Evolutionary conservation across 1,140 invertebrate species (phyloP).

Genomic region (Caerostris extrusa): DNA sequence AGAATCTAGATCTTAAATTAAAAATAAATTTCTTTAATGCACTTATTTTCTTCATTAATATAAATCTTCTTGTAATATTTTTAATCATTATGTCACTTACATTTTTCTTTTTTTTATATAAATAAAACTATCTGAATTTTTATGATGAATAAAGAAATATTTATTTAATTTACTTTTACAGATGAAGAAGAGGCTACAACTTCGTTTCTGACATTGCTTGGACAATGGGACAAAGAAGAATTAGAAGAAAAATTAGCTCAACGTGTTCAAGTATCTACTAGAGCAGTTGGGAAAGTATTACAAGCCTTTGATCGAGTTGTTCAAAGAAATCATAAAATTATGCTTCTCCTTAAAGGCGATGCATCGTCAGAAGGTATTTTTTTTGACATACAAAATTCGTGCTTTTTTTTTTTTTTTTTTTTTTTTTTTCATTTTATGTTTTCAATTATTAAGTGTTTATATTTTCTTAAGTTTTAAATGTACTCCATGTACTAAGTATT

Average conservation of each 20-base stretch:
- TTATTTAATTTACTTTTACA: constrained; percentile 80
- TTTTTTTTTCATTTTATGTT: too few species aligned
- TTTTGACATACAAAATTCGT: too few species aligned
- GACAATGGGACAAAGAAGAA: constrained; percentile 98
- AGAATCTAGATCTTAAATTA: too few species aligned
- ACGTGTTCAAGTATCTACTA: constrained; percentile 87
- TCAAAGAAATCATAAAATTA: constrained; percentile 95
- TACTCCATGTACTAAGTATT: too few species aligned
- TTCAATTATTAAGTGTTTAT: too few species aligned
- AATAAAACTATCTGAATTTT: not conserved
- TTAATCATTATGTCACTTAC: too few species aligned
- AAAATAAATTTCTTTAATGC: too few species aligned
- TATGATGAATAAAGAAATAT: not conserved
- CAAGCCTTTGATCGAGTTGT: constrained; percentile 97
- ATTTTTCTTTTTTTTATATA: too few species aligned
- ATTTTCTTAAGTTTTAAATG: too few species aligned
- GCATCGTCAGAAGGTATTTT: constrained; percentile 80
- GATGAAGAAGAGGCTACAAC: constrained; percentile 98
- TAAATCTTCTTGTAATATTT: too few species aligned
- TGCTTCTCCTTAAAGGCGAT: constrained; percentile 92
- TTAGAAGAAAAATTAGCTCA: constrained; percentile 97
- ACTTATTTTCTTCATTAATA: too few species aligned
- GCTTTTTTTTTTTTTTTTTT: too few species aligned
- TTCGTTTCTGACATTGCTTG: constrained; percentile 97
- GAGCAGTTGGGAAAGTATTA: constrained; percentile 97